A percentile compares a stretch with the other conserved stretches of the same genome.
phyloP scores from a whole-genome alignment of 2,888 invertebrate species.

The Gasteruption jaculator region DNA sequence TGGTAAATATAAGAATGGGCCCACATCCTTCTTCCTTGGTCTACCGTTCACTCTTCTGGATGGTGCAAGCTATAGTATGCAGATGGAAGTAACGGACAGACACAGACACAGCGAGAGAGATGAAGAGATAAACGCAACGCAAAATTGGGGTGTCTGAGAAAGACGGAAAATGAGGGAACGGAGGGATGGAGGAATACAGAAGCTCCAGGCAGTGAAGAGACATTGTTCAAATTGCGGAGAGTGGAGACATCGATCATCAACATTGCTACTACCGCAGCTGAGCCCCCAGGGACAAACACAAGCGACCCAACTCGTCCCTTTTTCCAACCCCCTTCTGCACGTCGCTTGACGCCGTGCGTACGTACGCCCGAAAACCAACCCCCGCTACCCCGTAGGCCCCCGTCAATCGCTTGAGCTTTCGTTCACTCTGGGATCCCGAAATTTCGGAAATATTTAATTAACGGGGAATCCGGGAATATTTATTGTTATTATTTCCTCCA shows the following conservation, averaged over 20 bases:
- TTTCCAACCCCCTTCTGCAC: constrained; percentile 2
- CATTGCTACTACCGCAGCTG: constrained; percentile 35
- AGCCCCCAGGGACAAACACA: constrained; percentile 36
- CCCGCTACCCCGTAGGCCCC: no score
- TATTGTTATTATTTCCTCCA: no score
- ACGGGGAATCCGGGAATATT: no score
- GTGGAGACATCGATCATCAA: constrained; percentile 45
- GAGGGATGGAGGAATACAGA: constrained; percentile 21
- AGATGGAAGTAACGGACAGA: constrained; percentile 19
- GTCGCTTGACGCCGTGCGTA: no score
- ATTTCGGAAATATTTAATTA: no score
- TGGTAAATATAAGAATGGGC: constrained; percentile 41
- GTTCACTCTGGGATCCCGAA: no score
- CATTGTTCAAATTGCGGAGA: constrained; percentile 47
- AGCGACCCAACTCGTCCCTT: constrained; percentile 25
- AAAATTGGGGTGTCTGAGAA: constrained; percentile 3
- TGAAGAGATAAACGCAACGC: constrained; percentile 6
- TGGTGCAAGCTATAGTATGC: constrained; percentile 39
- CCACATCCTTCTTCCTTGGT: constrained; percentile 30
- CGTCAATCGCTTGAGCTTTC: no score
- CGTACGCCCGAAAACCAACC: no score
- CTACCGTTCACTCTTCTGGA: constrained; percentile 38
- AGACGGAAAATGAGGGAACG: constrained; percentile 15
- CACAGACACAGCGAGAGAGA: background rate
- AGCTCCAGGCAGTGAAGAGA: constrained; percentile 31